Conservation (phyloP, 2,888 invertebrate species). For the Clepsis dumicolana region DNA sequence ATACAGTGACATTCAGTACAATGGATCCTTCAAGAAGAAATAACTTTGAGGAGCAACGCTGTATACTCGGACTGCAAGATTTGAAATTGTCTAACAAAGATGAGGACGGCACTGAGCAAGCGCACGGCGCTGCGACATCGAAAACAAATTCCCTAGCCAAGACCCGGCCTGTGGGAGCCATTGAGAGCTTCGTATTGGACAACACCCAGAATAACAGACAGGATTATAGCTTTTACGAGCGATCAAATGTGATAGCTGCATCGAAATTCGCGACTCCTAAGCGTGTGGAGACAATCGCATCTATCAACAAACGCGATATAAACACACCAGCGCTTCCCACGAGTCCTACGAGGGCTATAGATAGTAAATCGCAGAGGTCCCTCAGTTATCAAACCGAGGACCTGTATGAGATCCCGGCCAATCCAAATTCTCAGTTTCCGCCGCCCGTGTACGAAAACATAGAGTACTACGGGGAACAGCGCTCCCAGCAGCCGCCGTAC, state of each 20-base stretch:
- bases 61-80: conserved; percentile 82
- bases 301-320: conserved; percentile 76
- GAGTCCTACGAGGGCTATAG: conserved; percentile 88
- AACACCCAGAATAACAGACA: conserved; percentile 78
- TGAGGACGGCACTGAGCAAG: conserved; percentile 82
- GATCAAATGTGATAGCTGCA: conserved; percentile 91
- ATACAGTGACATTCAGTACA: conserved; percentile 17
- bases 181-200: conserved; percentile 88
- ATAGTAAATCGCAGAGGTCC: conserved; percentile 87
- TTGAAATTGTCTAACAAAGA: conserved; percentile 83
- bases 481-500: conserved; percentile 86
- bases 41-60: conserved; percentile 77
- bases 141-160: conserved; percentile 75
- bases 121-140: conserved; percentile 75
- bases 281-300: conserved; percentile 88
- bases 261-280: conserved; percentile 93
- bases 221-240: conserved; percentile 87
- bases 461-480: conserved; percentile 90
- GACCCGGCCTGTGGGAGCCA: conserved; percentile 87
- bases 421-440: conserved; percentile 72
- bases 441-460: conserved; percentile 92
- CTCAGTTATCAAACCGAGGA: conserved; percentile 80
- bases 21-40: conserved; percentile 80
- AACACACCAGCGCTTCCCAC: conserved; percentile 72
- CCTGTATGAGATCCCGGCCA: conserved; percentile 78